A percentile compares a stretch with the other conserved stretches of the same genome.
phyloP scores from a whole-genome alignment of 2,888 invertebrate genomes.

The Brachypterus glaber region DNA sequence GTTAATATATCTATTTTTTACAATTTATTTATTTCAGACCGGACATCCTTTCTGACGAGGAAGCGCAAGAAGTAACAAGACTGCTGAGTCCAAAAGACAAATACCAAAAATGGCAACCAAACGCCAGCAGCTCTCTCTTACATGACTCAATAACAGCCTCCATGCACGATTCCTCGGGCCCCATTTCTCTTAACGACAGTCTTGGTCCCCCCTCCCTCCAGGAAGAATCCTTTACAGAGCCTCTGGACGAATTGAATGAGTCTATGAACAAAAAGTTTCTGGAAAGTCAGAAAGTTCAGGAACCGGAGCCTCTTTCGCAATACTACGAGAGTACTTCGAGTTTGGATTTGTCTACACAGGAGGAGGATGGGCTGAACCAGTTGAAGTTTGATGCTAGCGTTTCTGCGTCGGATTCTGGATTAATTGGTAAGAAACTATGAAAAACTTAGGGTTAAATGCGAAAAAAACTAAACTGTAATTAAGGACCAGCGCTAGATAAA shows the following conservation, averaged over 20 bases:
- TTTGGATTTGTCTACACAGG: slow-evolving; percentile 33
- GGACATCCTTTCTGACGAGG: slow-evolving; percentile 79
- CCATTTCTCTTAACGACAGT: slow-evolving; percentile 37
- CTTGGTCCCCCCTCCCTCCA: slow-evolving; percentile 35
- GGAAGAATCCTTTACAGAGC: slow-evolving; percentile 32
- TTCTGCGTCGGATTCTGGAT: slow-evolving; percentile 36
- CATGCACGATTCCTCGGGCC: slow-evolving; percentile 38
- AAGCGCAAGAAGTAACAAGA: slow-evolving; percentile 80
- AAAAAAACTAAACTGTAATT: too few species aligned
- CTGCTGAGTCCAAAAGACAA: slow-evolving; percentile 53
- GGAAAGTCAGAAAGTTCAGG: slow-evolving; percentile 17
- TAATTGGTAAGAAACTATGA: slow-evolving; percentile 32
- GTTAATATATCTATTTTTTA: too few species aligned
- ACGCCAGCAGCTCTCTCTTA: slow-evolving; percentile 39
- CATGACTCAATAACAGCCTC: slow-evolving; percentile 46
- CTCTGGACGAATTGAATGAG: slow-evolving; percentile 22
- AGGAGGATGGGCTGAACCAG: slow-evolving; percentile 29
- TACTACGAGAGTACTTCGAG: slow-evolving; percentile 38
- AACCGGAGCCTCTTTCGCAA: slow-evolving; percentile 26
- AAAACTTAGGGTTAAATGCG: too few species aligned
- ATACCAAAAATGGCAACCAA: slow-evolving; percentile 35
- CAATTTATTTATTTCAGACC: slow-evolving; percentile 48
- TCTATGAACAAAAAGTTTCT: slow-evolving; percentile 12
- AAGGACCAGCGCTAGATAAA: too few species aligned
- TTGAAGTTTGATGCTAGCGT: slow-evolving; percentile 37